Conservation (phyloP, 2,797 vertebrate species). For the Bradypodion pumilum region DNA sequence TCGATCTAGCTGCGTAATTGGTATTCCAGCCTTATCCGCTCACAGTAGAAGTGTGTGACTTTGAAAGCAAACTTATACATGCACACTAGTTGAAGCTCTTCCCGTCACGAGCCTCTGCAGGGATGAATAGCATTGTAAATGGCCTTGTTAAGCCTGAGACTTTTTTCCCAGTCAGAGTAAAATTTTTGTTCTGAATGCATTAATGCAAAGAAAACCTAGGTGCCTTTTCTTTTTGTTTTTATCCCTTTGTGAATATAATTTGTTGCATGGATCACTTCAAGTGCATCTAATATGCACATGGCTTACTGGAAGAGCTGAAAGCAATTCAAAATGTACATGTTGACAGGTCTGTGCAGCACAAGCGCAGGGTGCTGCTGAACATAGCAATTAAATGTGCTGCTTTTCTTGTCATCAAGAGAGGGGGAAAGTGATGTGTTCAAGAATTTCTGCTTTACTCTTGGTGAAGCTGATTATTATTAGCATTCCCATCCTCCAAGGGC, state of each 20-base stretch:
- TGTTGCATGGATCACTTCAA: constrained; percentile 63
- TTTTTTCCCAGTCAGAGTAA: constrained; percentile 28
- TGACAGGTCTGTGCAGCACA: constrained; percentile 56
- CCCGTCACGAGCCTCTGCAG: background rate
- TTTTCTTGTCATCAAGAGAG: constrained; percentile 63
- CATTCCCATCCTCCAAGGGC: constrained; percentile 47
- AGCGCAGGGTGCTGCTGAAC: constrained; percentile 49
- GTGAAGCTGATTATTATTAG: constrained; percentile 43
- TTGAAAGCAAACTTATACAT: constrained; percentile 11
- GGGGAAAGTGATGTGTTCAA: constrained; percentile 40
- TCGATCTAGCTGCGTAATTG: background rate
- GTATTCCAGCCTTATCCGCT: background rate
- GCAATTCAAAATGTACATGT: constrained; percentile 53
- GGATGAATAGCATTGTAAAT: constrained; percentile 3
- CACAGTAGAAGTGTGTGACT: background rate
- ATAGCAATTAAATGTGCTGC: constrained; percentile 67
- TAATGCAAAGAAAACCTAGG: constrained; percentile 45
- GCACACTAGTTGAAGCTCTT: constrained; percentile 2
- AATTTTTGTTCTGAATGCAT: constrained; percentile 48
- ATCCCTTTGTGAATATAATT: constrained; percentile 55
- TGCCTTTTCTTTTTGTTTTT: constrained; percentile 55
- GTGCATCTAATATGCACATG: constrained; percentile 45
- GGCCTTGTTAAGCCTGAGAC: constrained; percentile 6
- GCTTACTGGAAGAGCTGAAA: constrained; percentile 61
- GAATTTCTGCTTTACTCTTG: constrained; percentile 60